Evolutionary conservation across 2,888 invertebrate species (phyloP).

Genomic region (Agriopis aurantiaria): DNA sequence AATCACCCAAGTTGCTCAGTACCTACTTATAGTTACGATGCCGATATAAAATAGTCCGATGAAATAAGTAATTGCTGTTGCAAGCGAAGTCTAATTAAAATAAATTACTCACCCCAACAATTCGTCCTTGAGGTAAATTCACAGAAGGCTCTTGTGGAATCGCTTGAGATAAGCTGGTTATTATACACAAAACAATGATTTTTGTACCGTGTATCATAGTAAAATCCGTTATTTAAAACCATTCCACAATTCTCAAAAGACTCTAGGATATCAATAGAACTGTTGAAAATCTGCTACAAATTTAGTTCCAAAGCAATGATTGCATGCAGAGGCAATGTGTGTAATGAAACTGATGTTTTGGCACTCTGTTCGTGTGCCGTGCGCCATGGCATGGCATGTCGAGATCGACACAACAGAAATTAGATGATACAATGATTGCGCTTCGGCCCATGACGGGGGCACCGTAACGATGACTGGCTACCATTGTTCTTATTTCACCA

Average conservation of each 20-base stretch:
- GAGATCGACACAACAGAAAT: conserved; percentile 71
- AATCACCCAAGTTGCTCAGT: neutral
- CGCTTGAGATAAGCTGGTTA: conserved; percentile 38
- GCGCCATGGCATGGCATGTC: conserved; percentile 47
- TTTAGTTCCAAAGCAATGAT: conserved; percentile 17
- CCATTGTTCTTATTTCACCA: conserved; percentile 77
- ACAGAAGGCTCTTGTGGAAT: conserved; percentile 82
- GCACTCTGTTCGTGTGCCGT: conserved; percentile 47
- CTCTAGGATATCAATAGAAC: neutral
- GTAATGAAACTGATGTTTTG: conserved; percentile 61
- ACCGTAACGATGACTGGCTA: conserved; percentile 65
- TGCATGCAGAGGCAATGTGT: conserved; percentile 33
- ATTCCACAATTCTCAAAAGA: conserved; percentile 2
- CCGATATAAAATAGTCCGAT: neutral
- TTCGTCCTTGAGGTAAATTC: conserved; percentile 85
- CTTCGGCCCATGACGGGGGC: conserved; percentile 76
- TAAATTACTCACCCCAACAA: conserved; percentile 85
- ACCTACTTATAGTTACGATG: neutral
- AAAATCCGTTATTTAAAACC: conserved; percentile 9
- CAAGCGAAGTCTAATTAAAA: neutral
- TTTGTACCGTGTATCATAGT: conserved; percentile 16
- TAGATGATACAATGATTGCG: conserved; percentile 77
- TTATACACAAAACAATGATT: conserved; percentile 24
- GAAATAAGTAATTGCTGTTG: neutral
- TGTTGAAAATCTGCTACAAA: neutral